phyloP scores from a whole-genome alignment of 2,888 invertebrate species.

The Aphodius sticticus region DNA sequence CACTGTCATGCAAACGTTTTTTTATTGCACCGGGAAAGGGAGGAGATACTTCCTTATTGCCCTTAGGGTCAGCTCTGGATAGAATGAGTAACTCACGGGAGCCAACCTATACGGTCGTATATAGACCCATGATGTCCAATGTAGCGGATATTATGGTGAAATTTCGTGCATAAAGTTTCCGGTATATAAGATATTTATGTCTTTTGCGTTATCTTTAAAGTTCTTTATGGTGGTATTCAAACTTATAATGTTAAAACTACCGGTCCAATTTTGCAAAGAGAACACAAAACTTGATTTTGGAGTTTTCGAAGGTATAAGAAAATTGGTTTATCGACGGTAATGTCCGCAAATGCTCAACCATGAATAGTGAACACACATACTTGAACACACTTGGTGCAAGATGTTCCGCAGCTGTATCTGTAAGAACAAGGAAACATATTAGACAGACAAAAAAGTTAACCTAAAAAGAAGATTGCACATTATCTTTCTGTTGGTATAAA shows the following conservation, averaged over 20 bases:
- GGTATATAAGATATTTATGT: neutral
- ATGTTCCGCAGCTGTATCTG: no score
- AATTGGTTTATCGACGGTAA: no score
- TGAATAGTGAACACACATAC: no score
- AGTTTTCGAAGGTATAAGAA: no score
- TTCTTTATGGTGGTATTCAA: neutral
- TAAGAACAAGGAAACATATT: no score
- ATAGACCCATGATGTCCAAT: neutral
- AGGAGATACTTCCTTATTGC: slow-evolving; percentile 47
- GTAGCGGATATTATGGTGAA: slow-evolving; percentile 13
- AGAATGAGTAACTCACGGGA: neutral
- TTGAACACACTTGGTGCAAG: no score
- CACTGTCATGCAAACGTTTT: slow-evolving; percentile 44
- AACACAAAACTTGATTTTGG: no score
- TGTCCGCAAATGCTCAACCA: no score
- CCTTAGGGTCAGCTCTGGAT: slow-evolving; percentile 31
- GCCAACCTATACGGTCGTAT: neutral
- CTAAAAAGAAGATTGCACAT: no score
- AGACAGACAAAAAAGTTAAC: no score
- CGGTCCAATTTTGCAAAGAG: no score
- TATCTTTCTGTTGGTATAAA: no score
- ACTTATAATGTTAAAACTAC: neutral
- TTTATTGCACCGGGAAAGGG: slow-evolving; percentile 45
- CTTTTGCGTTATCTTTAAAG: neutral
- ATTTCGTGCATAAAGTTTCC: neutral